Percentiles rank a stretch among this genome's conserved stretches.
Conservation (phyloP, 2,888 invertebrate species). For the Thereva unica region DNA sequence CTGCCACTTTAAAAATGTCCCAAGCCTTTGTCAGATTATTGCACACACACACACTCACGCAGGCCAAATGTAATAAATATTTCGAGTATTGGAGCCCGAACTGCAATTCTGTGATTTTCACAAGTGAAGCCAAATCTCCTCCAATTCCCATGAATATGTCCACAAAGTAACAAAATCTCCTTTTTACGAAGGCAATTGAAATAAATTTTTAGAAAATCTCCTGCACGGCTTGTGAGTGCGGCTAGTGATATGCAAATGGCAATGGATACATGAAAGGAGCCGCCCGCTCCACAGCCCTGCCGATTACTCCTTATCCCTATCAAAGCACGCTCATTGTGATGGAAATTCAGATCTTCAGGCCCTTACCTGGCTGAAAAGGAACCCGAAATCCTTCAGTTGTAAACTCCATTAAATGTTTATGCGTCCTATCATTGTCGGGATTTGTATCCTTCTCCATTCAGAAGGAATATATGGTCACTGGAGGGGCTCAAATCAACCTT, state of each 20-base stretch:
- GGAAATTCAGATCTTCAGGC: conserved; percentile 32
- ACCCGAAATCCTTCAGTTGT: conserved; percentile 28
- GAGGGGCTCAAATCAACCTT: neutral
- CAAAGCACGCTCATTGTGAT: conserved; percentile 31
- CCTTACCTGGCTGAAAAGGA: conserved; percentile 25
- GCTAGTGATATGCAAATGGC: conserved; percentile 30
- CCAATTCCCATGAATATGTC: conserved; percentile 21
- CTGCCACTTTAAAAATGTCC: too few relatives aligned
- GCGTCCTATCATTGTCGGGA: conserved; percentile 33
- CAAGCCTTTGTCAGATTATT: too few relatives aligned
- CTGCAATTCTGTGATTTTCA: too few relatives aligned
- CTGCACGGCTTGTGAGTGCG: conserved; percentile 30
- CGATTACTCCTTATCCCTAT: conserved; percentile 15
- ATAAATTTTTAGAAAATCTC: conserved; percentile 28
- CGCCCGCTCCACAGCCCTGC: neutral
- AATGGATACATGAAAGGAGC: conserved; percentile 22
- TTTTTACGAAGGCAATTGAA: conserved; percentile 34
- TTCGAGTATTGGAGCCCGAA: too few relatives aligned
- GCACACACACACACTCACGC: too few relatives aligned
- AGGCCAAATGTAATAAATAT: too few relatives aligned
- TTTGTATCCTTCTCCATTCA: conserved; percentile 25
- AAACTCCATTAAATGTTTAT: conserved; percentile 36
- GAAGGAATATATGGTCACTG: conserved; percentile 11
- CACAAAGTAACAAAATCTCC: conserved; percentile 30
- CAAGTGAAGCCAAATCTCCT: too few relatives aligned